phyloP scores from a whole-genome alignment of 2,888 invertebrate genomes.

The Papilio demoleus region DNA sequence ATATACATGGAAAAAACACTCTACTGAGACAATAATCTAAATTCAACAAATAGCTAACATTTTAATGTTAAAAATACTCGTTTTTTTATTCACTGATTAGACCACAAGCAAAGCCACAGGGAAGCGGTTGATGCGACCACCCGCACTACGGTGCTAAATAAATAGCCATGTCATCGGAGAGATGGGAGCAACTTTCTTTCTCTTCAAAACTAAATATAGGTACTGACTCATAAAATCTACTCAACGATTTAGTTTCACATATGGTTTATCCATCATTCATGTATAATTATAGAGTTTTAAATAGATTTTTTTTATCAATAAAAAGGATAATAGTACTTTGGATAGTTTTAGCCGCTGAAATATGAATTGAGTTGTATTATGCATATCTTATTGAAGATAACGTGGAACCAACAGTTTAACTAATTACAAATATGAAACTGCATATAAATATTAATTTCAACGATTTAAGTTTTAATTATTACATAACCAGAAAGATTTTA shows the following conservation, averaged over 20 bases:
- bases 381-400: background rate
- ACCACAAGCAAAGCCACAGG: constrained; percentile 8
- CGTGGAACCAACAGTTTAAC: no score
- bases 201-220: constrained; percentile 25
- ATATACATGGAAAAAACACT: no score
- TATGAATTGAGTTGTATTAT: background rate
- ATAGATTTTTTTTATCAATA: background rate
- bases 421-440: no score
- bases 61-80: background rate
- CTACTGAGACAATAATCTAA: no score
- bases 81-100: background rate
- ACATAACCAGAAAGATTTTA: no score
- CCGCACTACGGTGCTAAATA: constrained; percentile 4
- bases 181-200: constrained; percentile 26
- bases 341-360: background rate
- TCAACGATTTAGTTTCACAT: constrained; percentile 16
- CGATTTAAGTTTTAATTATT: no score
- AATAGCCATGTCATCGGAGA: constrained; percentile 14
- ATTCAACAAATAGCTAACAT: background rate
- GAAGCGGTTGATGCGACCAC: background rate
- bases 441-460: no score
- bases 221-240: constrained; percentile 30
- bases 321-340: background rate
- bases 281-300: background rate
- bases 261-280: constrained; percentile 43